Base-by-base conservation (phyloP, 2,113 vertebrate genomes). In the Ochotona princeps region DNA sequence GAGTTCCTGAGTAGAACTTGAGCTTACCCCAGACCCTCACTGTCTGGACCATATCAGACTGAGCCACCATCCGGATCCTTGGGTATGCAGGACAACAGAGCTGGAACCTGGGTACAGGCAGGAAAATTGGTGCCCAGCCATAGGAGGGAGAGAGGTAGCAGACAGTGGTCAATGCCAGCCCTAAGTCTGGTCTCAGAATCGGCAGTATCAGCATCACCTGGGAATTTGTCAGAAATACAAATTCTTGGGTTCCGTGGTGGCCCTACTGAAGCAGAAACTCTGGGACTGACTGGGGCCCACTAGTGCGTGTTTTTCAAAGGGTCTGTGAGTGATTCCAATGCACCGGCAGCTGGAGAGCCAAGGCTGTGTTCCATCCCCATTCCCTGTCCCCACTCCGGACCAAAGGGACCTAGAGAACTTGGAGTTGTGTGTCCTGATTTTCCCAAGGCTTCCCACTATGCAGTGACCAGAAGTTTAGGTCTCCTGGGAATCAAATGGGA, bases 381-480 rank as follows among this genome's bases (percentile, higher is more conserved):
- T 32, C 47, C 23, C 32, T 4, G 38, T 6, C 38, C 38, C 38
- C 38, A 44, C 38, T 44, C 5, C 1, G 57, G 47, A 5, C 73
- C 74, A 21, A 8, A 57, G 28, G 44, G 32, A 57, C 8, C 18
- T 18, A 11, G 38, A 70, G 35, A 80, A 65, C 32, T 21, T 30
- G 49, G 70, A 74, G 35, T 74, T 44, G 15, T 21, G 1, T 17
- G 17, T 30, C 47, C 3, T 51, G 25, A 54, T 8, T 61, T 54
- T 20, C 12, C 14, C 20, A 3, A 0, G 23, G 15, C 0, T 65
- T 28, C 38, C 0, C 0, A 47, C 15, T 51, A 21, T 11, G 5
- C 47, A 8, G 5, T 79, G 38, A 1, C 25, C 0, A 0, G 21
- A 49, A 51, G 35, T 49, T 23, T 51, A 3, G 26, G 9, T 51